These are phyloP conservation scores for Drosophila cardini DNA, from an alignment of 1,140 invertebrate genomes.

Conservation along the genomic window DNA sequence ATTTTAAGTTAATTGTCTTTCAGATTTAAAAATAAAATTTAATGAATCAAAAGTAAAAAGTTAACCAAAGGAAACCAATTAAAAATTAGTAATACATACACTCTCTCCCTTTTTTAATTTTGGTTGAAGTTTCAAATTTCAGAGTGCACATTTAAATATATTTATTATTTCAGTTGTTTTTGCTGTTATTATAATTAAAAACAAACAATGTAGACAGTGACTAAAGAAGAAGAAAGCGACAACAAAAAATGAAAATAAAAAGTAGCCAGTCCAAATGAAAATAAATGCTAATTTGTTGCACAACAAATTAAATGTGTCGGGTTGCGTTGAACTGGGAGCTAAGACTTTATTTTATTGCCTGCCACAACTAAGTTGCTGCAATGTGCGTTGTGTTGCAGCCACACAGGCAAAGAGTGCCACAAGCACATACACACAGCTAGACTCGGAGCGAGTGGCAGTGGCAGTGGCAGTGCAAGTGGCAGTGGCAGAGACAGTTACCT, in stretches of 20 bases:
- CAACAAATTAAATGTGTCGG: conserved; percentile 77
- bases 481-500: conserved; percentile 23
- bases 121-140: not conserved
- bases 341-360: conserved; percentile 81
- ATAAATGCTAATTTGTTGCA: conserved; percentile 81
- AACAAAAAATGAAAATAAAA: conserved; percentile 50
- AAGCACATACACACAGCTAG: not conserved
- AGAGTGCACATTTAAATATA: conserved; percentile 34
- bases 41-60: no score
- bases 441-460: not conserved
- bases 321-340: conserved; percentile 51
- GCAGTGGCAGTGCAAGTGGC: not conserved
- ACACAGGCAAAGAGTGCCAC: conserved; percentile 1
- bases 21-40: no score
- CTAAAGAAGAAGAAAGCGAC: not conserved
- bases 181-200: conserved; percentile 66
- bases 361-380: conserved; percentile 72
- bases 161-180: not conserved
- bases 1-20: no score
- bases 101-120: not conserved
- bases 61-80: no score
- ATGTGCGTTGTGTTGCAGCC: conserved; percentile 45
- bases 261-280: conserved; percentile 61
- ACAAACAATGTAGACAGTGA: conserved; percentile 53
- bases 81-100: no score